Evolutionary conservation across 92 coral and sea anemone species (phyloP), one percentile per base, ranked within the genome.

Genomic region (Paramuricea clavata): DNA sequence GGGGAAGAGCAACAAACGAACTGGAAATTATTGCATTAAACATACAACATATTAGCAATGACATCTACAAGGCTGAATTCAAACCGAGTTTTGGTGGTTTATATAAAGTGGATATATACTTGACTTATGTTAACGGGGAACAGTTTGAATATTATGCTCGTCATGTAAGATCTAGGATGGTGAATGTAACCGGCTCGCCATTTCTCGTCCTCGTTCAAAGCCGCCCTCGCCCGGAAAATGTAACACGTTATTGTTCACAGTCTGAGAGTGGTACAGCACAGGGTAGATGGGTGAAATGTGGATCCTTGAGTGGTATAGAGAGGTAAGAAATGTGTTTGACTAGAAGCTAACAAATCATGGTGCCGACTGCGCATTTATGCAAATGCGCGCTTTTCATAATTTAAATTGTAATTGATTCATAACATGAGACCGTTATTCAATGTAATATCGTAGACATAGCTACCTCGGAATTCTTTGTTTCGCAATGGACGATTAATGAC

Each of bases 201-300:
- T 91, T 96, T 84, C 87, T 93, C 72, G 69, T 92, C 23, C 77
- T 88, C 70, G 99, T 96, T 35, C 62, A 88, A 19, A 94, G 94
- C 34, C 83, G 89, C 5, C 67, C 88, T 41, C 95, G 89, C 36
- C 88, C 89, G 39, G 89, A 78, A 74, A 87, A 88, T 15, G 90
- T 94, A 74, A 91, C 94, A 25, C 93, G 99, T 2, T 94, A 94
- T 62, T 96, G 99, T 76, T 89, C 93, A 25, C 92, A 93, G 77
- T 91, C 86, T 44, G 99, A 96, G 91, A 93, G 98, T 57, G 99
- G 99, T 62, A 94, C 91, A 42, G 93, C 93, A 59, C 89, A 89
- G 25, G 99, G 99, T 50, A 88, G 99, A 35, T 96, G 99, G 99
- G 97, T 96, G 28, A 95, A 94, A 78, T 96, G 99, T 68, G 99